These are phyloP conservation scores for Drosophila anceps DNA, from an alignment of 2,888 invertebrate species.

Conservation along the genomic window DNA sequence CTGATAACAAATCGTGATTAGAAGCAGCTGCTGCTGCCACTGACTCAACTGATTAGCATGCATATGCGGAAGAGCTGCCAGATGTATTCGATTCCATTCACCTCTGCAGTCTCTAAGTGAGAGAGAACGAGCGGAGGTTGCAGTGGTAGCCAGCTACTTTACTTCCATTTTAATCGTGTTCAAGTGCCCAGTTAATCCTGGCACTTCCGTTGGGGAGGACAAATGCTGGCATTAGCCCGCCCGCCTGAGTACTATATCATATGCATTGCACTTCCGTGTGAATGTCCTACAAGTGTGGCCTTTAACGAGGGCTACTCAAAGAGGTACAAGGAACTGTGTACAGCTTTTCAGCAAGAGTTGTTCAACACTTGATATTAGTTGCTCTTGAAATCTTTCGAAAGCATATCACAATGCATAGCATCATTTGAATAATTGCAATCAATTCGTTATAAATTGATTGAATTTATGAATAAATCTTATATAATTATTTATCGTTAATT, in stretches of 20 bases:
- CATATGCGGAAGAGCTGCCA: constrained; percentile 50
- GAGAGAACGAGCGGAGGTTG: too few relatives aligned
- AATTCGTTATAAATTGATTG: not conserved
- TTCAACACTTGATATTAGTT: not conserved
- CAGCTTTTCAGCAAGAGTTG: not conserved
- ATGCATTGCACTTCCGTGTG: constrained; percentile 56
- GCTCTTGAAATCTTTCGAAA: too few relatives aligned
- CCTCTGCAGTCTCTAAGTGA: not conserved
- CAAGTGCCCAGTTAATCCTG: constrained; percentile 77
- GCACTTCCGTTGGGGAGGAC: constrained; percentile 55
- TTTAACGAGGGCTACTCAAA: constrained; percentile 38
- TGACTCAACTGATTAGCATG: constrained; percentile 32
- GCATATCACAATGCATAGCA: not conserved
- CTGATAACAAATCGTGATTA: constrained; percentile 42
- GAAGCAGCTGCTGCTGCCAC: constrained; percentile 11
- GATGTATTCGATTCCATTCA: constrained; percentile 22
- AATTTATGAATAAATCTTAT: too few relatives aligned
- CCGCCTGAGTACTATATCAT: constrained; percentile 39
- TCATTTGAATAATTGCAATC: not conserved
- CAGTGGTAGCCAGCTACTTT: constrained; percentile 3
- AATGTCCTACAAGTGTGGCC: constrained; percentile 37
- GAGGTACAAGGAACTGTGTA: not conserved
- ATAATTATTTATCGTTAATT: not conserved
- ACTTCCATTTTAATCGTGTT: constrained; percentile 64
- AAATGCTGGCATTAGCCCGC: constrained; percentile 24